A percentile compares a stretch with the other conserved stretches of the same genome.
phyloP scores from a whole-genome alignment of 2,113 vertebrate genomes.

The Stictonetta naevosa region DNA sequence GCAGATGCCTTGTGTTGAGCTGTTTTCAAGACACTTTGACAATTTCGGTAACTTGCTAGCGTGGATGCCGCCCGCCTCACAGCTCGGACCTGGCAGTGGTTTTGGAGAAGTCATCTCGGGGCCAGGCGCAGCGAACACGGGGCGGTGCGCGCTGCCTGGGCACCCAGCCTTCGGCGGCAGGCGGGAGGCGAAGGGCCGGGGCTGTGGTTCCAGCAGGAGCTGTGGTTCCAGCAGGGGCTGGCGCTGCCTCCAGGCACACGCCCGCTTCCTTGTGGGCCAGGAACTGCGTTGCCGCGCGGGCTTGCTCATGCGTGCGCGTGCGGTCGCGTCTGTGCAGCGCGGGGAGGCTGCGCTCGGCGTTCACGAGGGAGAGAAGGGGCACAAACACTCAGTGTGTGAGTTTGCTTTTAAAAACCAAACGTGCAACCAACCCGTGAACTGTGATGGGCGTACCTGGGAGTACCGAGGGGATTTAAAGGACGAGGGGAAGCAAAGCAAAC shows the following conservation, averaged over 20 bases:
- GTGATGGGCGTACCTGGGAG: not conserved
- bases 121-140: accelerated
- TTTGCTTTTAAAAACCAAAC: not conserved
- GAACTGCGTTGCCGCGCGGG: too few species aligned
- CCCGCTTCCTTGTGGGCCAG: too few species aligned
- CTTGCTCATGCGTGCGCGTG: too few species aligned
- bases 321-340: accelerated
- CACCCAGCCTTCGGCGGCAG: too few species aligned
- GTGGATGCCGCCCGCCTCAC: not conserved
- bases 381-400: not conserved
- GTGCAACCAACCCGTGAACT: too few species aligned
- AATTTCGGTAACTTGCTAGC: not conserved
- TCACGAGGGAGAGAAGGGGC: not conserved
- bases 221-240: too few species aligned
- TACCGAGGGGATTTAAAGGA: accelerated
- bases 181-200: too few species aligned
- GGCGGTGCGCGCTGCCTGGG: too few species aligned
- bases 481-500: not conserved
- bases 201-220: too few species aligned
- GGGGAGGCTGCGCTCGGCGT: not conserved
- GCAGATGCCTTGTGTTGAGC: accelerated
- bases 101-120: accelerated
- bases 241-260: too few species aligned
- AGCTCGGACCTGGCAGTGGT: not conserved
- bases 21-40: not conserved